Conservation (phyloP, 2,113 vertebrate species). For the Pyrgilauda ruficollis region DNA sequence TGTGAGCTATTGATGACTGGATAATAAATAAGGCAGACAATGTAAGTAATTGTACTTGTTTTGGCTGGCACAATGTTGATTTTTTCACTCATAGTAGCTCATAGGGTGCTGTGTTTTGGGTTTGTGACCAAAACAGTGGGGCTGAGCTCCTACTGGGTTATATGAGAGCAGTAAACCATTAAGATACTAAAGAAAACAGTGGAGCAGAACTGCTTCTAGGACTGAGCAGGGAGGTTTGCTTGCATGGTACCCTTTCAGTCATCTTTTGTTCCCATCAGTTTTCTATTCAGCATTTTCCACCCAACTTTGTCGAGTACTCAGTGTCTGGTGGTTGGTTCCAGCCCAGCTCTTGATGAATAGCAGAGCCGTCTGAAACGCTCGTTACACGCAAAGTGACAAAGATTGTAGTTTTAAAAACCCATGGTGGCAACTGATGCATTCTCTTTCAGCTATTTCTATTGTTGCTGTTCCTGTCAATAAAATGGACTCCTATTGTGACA, state of each 20-base stretch:
- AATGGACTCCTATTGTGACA: not conserved
- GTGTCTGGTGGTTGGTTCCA: not conserved
- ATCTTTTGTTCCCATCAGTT: not conserved
- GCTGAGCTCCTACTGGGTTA: not conserved
- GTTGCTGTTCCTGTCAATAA: not conserved
- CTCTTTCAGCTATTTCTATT: not conserved
- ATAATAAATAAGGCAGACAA: not conserved
- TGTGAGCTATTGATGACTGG: not conserved
- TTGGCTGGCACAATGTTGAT: not conserved
- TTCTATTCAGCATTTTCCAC: not conserved
- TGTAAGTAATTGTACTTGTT: not conserved
- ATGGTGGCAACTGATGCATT: not conserved
- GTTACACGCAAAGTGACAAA: not conserved
- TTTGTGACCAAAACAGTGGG: not conserved
- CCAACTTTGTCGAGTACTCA: not conserved
- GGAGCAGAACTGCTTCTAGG: not conserved
- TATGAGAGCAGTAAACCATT: not conserved
- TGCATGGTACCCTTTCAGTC: not conserved
- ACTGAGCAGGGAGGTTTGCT: not conserved
- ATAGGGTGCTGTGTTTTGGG: accelerated
- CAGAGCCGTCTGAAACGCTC: not conserved
- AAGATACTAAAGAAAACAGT: not conserved
- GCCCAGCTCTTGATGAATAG: not conserved
- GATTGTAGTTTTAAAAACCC: not conserved
- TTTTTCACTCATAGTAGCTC: not conserved